Conservation (phyloP, 2,888 invertebrate genomes). For the Clitarchus hookeri region DNA sequence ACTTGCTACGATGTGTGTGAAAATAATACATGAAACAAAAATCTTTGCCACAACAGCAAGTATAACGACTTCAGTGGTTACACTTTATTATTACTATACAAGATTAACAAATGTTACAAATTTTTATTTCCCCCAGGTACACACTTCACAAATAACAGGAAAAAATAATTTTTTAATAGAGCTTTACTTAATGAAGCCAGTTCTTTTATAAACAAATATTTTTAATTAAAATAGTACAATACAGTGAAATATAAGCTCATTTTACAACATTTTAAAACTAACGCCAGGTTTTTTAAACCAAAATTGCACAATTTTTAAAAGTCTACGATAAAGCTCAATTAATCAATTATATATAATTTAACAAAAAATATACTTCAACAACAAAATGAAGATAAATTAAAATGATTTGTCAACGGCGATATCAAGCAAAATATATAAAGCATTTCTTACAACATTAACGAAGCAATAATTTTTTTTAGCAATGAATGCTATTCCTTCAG, state of each 20-base stretch:
- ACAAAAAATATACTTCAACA: neutral
- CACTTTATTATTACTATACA: neutral
- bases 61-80: neutral
- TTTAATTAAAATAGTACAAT: neutral
- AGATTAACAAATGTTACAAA: neutral
- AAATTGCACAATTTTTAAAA: neutral
- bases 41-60: neutral
- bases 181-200: neutral
- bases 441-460: constrained; percentile 7
- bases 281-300: neutral
- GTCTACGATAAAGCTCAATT: neutral
- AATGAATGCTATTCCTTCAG: neutral
- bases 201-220: neutral
- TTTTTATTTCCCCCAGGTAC: neutral
- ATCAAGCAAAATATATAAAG: constrained; percentile 6
- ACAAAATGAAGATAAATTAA: neutral
- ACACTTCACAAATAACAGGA: neutral
- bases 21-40: neutral
- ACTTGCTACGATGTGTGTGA: neutral
- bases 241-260: neutral
- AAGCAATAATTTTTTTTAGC: neutral
- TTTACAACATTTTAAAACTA: neutral
- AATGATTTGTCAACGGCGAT: neutral
- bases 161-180: neutral
- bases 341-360: constrained; percentile 1